Evolutionary conservation across 30 jellyfish, hydroid and myxozoan genomes (phyloP), one percentile per base, ranked within the genome.

Genomic region (Nemopilema nomurai): DNA sequence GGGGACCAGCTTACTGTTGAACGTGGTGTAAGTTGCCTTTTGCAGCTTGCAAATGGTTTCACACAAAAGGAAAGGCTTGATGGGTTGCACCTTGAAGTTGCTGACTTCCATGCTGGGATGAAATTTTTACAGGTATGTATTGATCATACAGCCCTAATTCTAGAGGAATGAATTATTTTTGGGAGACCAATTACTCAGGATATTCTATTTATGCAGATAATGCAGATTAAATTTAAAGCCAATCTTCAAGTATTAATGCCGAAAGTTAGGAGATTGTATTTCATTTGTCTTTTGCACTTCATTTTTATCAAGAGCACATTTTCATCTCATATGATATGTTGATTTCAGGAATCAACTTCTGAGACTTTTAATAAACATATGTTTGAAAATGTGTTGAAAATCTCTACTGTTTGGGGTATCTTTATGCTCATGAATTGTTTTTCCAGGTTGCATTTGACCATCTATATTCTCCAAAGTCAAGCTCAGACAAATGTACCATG

Each of bases 1-100:
- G 84, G 84, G 49, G 84, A 74, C 69, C 84, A 74, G 84, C 71
- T 49, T 25, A 74, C 76, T 21, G 76, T 66, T 66, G 76, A 66
- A 30, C 29, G 76, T 20, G 81, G 64, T 22, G 81, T 71, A 51
- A 74, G 52, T 74, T 65, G 68, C 1, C 52, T 74, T 65, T 24
- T 74, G 25, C 68, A 74, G 64, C 20, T 74, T 13, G 25, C 71
- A 18, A 74, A 74, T 74, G 84, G 84, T 51, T 74, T 74, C 52
- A 51, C 68, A 28, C 70, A 41, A 74, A 33, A 25, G 7, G 84
- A 74, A 74, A 32, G 84, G 64, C 84, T 26, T 4, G 84, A 74
- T 8, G 84, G 84, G 19, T 8, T 74, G 20, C 84, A 74, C 84
- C 52, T 71, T 29, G 81, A 71, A 33, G 65, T 33, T 71, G 81